Percentiles rank a stretch among this genome's conserved stretches.
These are phyloP conservation scores for Anhinga anhinga DNA, from an alignment of 2,113 vertebrate genomes.

Conservation along the genomic window DNA sequence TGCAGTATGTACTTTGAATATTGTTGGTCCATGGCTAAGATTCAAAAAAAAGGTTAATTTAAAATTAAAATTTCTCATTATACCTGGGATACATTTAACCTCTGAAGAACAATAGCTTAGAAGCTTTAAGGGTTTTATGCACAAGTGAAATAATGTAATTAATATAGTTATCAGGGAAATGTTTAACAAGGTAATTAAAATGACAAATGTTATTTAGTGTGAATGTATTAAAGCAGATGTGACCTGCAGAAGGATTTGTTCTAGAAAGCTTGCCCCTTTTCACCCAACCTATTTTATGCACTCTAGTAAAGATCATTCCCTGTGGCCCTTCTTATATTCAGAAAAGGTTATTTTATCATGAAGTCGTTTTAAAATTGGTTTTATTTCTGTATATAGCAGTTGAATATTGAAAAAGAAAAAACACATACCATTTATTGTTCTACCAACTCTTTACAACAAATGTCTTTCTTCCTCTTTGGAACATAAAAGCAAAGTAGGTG, in stretches of 20 bases:
- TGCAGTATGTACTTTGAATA: not conserved
- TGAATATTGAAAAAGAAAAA: not conserved
- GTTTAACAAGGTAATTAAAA: conserved; percentile 10
- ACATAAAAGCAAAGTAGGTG: not conserved
- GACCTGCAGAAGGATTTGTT: not conserved
- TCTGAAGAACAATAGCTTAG: not conserved
- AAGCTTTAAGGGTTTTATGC: not conserved
- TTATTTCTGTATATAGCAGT: not conserved
- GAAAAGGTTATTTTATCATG: not conserved
- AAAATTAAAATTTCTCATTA: conserved; percentile 4
- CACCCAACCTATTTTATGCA: not conserved
- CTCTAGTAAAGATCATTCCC: not conserved
- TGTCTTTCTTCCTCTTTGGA: not conserved
- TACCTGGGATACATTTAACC: not conserved
- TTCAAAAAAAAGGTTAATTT: not conserved
- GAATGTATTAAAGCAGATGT: not conserved
- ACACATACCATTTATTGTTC: not conserved
- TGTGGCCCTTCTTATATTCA: not conserved
- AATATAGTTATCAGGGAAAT: not conserved
- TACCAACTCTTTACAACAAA: not conserved
- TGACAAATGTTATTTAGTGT: not conserved
- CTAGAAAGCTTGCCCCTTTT: not conserved
- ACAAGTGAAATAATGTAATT: not conserved
- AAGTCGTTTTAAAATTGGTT: not conserved
- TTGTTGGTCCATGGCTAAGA: not conserved